These are phyloP conservation scores for Callocephalon fimbriatum DNA, from an alignment of 2,113 vertebrate species.

Conservation along the genomic window DNA sequence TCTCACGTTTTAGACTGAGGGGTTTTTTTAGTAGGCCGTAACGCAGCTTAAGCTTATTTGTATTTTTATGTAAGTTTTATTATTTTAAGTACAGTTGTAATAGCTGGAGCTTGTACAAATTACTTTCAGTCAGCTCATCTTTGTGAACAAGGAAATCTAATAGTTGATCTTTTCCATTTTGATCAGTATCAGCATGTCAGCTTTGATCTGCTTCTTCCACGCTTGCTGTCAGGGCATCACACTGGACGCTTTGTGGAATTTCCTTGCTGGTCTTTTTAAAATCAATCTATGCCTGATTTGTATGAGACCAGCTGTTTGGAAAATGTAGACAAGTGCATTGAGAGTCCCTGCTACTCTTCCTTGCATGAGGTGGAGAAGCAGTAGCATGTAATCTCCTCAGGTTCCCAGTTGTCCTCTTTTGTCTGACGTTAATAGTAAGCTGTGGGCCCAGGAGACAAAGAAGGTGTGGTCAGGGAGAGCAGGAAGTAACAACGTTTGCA, in stretches of 20 bases:
- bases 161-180: not conserved
- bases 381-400: not conserved
- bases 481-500: no score
- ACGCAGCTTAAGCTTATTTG: not conserved
- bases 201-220: not conserved
- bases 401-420: not conserved
- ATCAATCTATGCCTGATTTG: not conserved
- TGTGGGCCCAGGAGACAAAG: no score
- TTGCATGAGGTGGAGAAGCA: not conserved
- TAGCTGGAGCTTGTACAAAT: not conserved
- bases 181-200: not conserved
- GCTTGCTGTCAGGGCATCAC: not conserved
- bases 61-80: not conserved
- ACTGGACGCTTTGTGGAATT: not conserved
- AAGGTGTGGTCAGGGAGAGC: no score
- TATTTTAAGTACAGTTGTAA: not conserved
- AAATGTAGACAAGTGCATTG: not conserved
- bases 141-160: not conserved
- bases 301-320: not conserved
- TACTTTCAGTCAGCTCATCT: not conserved
- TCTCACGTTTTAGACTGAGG: not conserved
- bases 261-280: not conserved
- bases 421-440: not conserved
- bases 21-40: not conserved
- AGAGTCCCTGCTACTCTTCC: not conserved